Conservation (phyloP, 2,797 vertebrate species). For the Enteromius argenteus region DNA sequence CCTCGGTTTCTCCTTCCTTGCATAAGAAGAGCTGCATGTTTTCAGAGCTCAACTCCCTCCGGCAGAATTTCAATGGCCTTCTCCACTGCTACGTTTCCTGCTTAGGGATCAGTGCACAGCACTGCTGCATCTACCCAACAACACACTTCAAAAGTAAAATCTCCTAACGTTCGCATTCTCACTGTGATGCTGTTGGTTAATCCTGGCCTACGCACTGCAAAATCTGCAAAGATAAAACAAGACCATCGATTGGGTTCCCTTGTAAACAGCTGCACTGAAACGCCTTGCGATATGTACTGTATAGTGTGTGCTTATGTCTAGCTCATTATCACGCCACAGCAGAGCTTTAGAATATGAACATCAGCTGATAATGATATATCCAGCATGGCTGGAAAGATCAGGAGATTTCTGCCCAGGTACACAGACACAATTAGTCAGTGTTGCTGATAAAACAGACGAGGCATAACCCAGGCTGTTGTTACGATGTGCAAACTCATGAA, state of each 20-base stretch:
- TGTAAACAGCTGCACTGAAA: constrained; percentile 12
- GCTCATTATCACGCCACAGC: constrained; percentile 26
- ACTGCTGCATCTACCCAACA: constrained; percentile 25
- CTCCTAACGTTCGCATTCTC: background rate
- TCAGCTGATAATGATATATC: constrained; percentile 18
- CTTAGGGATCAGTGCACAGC: constrained; percentile 46
- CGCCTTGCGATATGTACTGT: background rate
- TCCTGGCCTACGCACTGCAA: constrained; percentile 16
- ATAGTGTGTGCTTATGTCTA: constrained; percentile 4
- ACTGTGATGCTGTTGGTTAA: constrained; percentile 37
- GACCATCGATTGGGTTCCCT: constrained; percentile 29
- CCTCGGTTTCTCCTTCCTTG: constrained; percentile 18
- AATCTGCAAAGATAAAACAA: constrained; percentile 41
- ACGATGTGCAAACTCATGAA: constrained; percentile 20
- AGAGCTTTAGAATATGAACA: constrained; percentile 5
- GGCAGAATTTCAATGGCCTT: constrained; percentile 56
- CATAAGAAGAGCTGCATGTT: constrained; percentile 47
- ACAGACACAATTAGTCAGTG: constrained; percentile 21
- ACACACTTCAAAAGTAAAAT: constrained; percentile 35
- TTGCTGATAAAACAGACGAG: constrained; percentile 23
- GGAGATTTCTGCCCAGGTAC: constrained; percentile 26
- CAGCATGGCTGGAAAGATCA: constrained; percentile 35
- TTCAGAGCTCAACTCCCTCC: constrained; percentile 40
- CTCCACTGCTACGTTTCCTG: constrained; percentile 32
- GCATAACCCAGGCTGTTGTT: constrained; percentile 24